phyloP scores from a whole-genome alignment of 1,140 invertebrate genomes.

The Caenorhabditis inopinata region DNA sequence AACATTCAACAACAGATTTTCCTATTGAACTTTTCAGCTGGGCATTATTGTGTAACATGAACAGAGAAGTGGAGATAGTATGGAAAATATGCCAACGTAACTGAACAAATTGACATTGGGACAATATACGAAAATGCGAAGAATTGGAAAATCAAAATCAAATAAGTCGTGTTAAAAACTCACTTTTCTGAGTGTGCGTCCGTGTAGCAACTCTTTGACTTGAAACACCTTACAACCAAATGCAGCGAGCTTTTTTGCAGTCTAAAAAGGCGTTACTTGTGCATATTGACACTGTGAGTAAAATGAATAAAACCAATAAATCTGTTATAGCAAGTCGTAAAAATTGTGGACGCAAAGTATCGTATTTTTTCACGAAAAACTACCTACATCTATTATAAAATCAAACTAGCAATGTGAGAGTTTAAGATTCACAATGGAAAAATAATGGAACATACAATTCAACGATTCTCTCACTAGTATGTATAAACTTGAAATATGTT shows the following conservation, averaged over 20 bases:
- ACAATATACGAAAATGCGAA: neutral
- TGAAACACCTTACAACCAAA: slow-evolving; percentile 74
- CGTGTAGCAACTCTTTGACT: slow-evolving; percentile 74
- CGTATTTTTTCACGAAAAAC: too few species aligned
- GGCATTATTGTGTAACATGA: neutral
- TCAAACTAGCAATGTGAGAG: too few species aligned
- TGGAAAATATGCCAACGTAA: too few species aligned
- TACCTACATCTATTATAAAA: too few species aligned
- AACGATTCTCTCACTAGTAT: too few species aligned
- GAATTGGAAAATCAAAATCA: slow-evolving; percentile 18
- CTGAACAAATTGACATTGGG: too few species aligned
- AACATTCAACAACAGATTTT: slow-evolving; percentile 14
- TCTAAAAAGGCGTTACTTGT: slow-evolving; percentile 50
- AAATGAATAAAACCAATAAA: neutral
- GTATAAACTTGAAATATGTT: neutral
- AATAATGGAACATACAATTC: too few species aligned
- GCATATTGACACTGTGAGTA: slow-evolving; percentile 12
- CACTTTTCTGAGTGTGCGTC: slow-evolving; percentile 74
- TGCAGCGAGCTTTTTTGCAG: slow-evolving; percentile 71
- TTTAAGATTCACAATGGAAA: neutral
- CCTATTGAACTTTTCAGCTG: neutral
- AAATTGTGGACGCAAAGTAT: too few species aligned
- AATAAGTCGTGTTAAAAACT: slow-evolving; percentile 35
- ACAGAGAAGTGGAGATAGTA: neutral
- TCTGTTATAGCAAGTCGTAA: neutral